Evolutionary conservation across 2,797 vertebrate species (phyloP), one percentile per base, ranked within the genome.

Genomic region (Acridotheres tristis): DNA sequence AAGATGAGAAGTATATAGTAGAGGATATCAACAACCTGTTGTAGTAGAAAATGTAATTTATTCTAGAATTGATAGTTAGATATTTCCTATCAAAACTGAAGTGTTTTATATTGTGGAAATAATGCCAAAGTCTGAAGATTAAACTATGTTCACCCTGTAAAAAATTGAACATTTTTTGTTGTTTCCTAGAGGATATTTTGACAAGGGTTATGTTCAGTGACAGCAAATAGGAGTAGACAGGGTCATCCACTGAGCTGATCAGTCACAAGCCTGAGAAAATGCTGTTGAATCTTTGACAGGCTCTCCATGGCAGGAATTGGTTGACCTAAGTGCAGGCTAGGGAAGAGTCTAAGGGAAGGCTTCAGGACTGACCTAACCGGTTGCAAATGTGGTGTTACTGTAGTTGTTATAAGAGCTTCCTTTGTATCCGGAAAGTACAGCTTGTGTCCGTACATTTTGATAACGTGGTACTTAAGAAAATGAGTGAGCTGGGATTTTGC

Each of bases 401-500:
- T 59, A 50, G 71, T 40, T 90, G 69, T 26, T 89, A 23, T 34
- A 11, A 94, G 87, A 78, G 57, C 53, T 85, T 92, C 75, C 81
- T 92, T 95, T 93, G 58, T 95, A 75, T 65, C 50, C 61, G 78
- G 57, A 83, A 93, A 89, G 72, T 89, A 90, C 87, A 88, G 88
- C 90, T 88, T 93, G 89, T 76, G 48, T 95, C 1, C 5, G 36
- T 83, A 67, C 2, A 1, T 77, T 89, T 69, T 53, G 76, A 91
- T 93, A 94, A 92, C 69, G 2, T 0, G 7, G 72, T 85, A 3
- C 78, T 85, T 82, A 72, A 83, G 93, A 74, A 92, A 94, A 80
- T 15, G 87, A 78, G 72, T 29, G 74, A 89, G 48, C 84, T 94
- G 90, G 81, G 89, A 25, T 61, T 54, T 80, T 94, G 90, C 89